Conservation (phyloP, 2,113 vertebrate genomes). For the human (Homo sapiens) region DNA sequence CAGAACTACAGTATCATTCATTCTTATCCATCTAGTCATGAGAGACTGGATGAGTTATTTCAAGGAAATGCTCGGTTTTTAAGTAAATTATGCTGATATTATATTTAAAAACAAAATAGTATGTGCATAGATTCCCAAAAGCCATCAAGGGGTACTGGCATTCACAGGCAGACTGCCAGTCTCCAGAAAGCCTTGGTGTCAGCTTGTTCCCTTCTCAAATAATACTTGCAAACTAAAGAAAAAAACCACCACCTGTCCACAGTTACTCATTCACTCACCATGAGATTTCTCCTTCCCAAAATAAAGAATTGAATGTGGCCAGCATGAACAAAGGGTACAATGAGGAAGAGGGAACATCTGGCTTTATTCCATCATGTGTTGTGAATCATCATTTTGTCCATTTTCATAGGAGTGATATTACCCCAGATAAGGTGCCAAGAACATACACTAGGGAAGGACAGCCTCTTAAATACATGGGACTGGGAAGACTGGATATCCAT, state of each 20-base stretch:
- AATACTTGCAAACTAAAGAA: neutral
- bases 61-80: neutral
- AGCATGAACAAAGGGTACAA: neutral
- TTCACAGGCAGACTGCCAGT: neutral
- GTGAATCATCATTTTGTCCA: neutral
- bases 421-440: neutral
- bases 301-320: neutral
- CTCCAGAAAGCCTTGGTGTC: neutral
- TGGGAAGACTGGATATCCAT: neutral
- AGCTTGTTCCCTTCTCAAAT: neutral
- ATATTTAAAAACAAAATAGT: neutral
- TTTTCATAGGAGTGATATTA: neutral
- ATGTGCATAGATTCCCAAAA: neutral
- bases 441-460: neutral
- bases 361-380: neutral
- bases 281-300: neutral
- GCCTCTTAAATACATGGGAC: neutral
- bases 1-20: accelerated
- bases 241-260: neutral
- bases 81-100: neutral
- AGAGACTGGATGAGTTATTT: neutral
- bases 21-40: neutral
- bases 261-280: neutral
- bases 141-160: neutral
- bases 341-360: neutral